Evolutionary conservation across 2,113 vertebrate species (phyloP).

Genomic region (Clupea harengus): DNA sequence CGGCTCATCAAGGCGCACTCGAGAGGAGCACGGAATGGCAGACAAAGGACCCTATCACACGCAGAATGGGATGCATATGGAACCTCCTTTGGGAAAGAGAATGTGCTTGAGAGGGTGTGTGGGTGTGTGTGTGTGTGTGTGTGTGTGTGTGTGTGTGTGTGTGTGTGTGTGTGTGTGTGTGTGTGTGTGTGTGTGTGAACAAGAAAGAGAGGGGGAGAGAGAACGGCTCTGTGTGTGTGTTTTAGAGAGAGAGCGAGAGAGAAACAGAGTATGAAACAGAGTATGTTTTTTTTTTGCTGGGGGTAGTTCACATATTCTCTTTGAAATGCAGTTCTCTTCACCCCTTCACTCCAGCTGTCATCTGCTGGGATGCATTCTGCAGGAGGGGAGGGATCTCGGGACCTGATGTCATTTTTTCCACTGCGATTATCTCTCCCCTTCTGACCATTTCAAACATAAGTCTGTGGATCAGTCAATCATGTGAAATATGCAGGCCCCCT

Average conservation of each 20-base stretch:
- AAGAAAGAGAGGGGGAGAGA: too few species aligned
- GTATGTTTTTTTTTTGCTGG: background rate
- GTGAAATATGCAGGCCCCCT: background rate
- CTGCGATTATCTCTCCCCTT: background rate
- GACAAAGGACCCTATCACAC: too few species aligned
- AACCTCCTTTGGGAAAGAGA: too few species aligned
- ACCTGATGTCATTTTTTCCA: background rate
- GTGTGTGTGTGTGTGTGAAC: background rate
- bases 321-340: background rate
- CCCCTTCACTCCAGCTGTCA: background rate
- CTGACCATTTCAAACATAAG: background rate
- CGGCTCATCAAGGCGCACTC: background rate
- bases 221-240: background rate
- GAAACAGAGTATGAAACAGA: too few species aligned
- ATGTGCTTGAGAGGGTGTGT: too few species aligned
- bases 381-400: background rate
- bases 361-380: background rate
- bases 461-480: background rate
- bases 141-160: too few species aligned
- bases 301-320: background rate
- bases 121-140: too few species aligned
- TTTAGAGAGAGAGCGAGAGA: background rate
- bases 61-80: too few species aligned
- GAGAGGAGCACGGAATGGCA: background rate
- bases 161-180: too few species aligned